Percentiles rank a stretch among this genome's conserved stretches.
Evolutionary conservation across 2,888 invertebrate genomes (phyloP).

Genomic region (Aporophyla nigra): DNA sequence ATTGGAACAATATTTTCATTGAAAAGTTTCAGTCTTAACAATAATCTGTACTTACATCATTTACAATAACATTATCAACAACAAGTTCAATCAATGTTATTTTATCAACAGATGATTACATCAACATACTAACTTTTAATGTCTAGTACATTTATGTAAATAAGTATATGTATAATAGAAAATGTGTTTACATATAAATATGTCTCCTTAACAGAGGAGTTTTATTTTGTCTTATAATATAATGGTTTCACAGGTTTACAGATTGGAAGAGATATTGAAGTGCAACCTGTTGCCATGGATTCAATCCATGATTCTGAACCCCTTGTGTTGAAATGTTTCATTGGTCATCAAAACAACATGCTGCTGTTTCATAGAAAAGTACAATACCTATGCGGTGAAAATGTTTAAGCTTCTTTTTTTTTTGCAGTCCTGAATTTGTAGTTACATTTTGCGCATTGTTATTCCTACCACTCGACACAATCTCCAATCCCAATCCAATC

Average conservation of each 20-base stretch:
- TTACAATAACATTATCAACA: conserved; percentile 15
- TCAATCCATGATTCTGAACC: too few relatives aligned
- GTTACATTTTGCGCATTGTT: not conserved
- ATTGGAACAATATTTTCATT: not conserved
- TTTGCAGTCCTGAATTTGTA: not conserved
- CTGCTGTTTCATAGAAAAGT: not conserved
- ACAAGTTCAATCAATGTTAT: not conserved
- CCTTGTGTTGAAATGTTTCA: too few relatives aligned
- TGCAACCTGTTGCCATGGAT: too few relatives aligned
- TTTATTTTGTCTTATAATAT: not conserved
- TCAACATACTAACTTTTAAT: not conserved
- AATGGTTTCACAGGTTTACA: not conserved
- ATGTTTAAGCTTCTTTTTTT: too few relatives aligned
- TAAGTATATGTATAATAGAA: not conserved
- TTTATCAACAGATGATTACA: conserved; percentile 9
- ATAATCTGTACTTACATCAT: not conserved
- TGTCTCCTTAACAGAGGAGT: too few relatives aligned
- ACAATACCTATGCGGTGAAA: not conserved
- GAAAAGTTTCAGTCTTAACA: conserved; percentile 9
- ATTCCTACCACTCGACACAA: not conserved
- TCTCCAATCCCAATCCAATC: too few relatives aligned
- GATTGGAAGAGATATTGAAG: too few relatives aligned
- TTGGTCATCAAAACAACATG: too few relatives aligned
- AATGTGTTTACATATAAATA: too few relatives aligned
- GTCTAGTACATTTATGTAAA: not conserved